Evolutionary conservation across 1,140 invertebrate species (phyloP).

Genomic region (Micrasema longulum): DNA sequence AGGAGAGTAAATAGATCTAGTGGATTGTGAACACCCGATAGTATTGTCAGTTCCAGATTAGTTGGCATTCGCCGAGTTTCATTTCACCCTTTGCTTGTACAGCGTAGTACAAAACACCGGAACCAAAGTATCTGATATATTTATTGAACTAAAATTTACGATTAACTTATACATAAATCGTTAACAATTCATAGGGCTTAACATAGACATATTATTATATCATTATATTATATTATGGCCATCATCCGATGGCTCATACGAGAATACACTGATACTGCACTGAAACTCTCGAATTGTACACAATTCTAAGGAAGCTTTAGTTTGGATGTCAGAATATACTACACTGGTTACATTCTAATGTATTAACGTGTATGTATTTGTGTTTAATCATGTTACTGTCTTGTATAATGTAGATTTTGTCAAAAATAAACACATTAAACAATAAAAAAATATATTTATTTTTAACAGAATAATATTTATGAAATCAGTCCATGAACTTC

Average conservation of each 20-base stretch:
- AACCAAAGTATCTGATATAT: slow-evolving; percentile 37
- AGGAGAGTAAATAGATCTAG: too few relatives aligned
- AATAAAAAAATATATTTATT: too few relatives aligned
- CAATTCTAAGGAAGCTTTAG: slow-evolving; percentile 32
- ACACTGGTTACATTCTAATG: slow-evolving; percentile 44
- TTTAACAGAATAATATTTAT: too few relatives aligned
- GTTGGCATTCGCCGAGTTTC: background rate
- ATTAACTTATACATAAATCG: slow-evolving; percentile 1
- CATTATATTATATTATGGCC: slow-evolving; percentile 20
- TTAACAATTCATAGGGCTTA: slow-evolving; percentile 20
- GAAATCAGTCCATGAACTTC: too few relatives aligned
- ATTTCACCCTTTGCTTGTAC: slow-evolving; percentile 31
- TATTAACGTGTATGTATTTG: slow-evolving; percentile 49
- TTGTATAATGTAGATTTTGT: slow-evolving; percentile 67
- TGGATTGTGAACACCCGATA: too few relatives aligned
- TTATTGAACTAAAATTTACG: slow-evolving; percentile 22
- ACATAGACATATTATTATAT: slow-evolving; percentile 27
- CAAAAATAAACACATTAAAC: slow-evolving; percentile 59
- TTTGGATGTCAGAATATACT: slow-evolving; percentile 28
- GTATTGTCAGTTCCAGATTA: too few relatives aligned
- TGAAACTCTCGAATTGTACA: slow-evolving; percentile 27
- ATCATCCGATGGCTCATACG: slow-evolving; percentile 19
- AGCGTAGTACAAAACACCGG: slow-evolving; percentile 33
- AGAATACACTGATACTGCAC: slow-evolving; percentile 13
- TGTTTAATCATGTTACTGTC: slow-evolving; percentile 52